Conservation (phyloP, 37 sponge, comb jelly and placozoan species). For the Cladorhizidae sp. region DNA sequence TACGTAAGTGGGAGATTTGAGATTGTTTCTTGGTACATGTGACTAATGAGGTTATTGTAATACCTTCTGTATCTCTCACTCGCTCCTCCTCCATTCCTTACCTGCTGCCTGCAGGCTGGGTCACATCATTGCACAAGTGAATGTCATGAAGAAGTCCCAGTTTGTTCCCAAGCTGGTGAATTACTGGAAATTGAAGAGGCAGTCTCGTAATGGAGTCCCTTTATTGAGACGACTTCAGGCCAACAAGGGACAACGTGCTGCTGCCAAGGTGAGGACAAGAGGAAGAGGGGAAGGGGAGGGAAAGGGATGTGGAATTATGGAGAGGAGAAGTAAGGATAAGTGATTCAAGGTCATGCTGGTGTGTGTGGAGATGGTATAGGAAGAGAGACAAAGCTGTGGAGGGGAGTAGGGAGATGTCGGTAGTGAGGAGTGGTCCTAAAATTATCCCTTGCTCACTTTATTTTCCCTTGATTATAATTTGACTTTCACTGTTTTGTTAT, state of each 20-base stretch:
- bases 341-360: too few relatives aligned
- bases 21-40: too few relatives aligned
- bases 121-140: conserved; percentile 72
- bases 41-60: too few relatives aligned
- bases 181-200: conserved; percentile 98
- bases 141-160: conserved; percentile 79
- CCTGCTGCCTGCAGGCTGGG: conserved; percentile 43
- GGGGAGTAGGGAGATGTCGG: too few relatives aligned
- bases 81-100: background rate
- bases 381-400: too few relatives aligned
- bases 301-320: background rate
- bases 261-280: conserved; percentile 32
- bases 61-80: too few relatives aligned
- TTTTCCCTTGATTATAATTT: too few relatives aligned
- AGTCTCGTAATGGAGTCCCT: conserved; percentile 98
- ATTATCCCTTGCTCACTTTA: background rate
- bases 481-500: too few relatives aligned
- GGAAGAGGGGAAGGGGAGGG: background rate
- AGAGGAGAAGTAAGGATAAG: too few relatives aligned
- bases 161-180: conserved; percentile 89
- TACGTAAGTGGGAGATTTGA: too few relatives aligned
- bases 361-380: too few relatives aligned
- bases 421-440: too few relatives aligned
- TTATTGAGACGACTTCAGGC: conserved; percentile 92
- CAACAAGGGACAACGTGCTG: conserved; percentile 59